Base-by-base conservation (phyloP, 2,113 vertebrate species). In the Plestiodon gilberti region DNA sequence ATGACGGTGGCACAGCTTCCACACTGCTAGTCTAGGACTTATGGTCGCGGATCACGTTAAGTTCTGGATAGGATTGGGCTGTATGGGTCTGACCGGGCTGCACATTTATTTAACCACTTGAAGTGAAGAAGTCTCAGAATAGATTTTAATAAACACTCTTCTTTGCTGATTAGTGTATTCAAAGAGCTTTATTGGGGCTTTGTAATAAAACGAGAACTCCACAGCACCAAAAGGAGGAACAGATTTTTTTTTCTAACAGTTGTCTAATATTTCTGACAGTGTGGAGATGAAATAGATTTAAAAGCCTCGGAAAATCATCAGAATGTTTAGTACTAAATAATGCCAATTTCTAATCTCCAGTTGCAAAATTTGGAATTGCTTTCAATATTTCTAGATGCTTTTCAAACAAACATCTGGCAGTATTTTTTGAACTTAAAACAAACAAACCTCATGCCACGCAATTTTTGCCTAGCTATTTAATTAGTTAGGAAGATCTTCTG, bases 231-330 rank as follows among this genome's bases (percentile, higher is more conserved):
- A 95, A 95, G 92, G 93, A 95, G 83, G 92, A 95, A 96, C 96
- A 96, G 96, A 95, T 96, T 96, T 84, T n/a, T n/a, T n/a, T n/a
- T 96, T 93, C 94, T 91, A 96, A 94, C 96, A 97, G 96, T 96
- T 96, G 96, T 94, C 94, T 96, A 96, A 95, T 96, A 96, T 95
- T 95, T 96, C 95, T 95, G 95, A 96, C 96, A 96, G 95, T 93
- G 93, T 89, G 95, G 95, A 97, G 95, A 96, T 95, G 93, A 97
- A 97, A 96, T 95, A 96, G 95, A 95, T 96, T 95, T 95, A 96
- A 95, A 94, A 95, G 95, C 90, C 92, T 95, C 80, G 6, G 93
- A 90, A 96, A 96, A 95, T 79, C 93, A 95, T 90, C 87, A 0
- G 25, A 93, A 93, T 94, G 85, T 96, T 96, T 95, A 96, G 93